Evolutionary conservation across 2,797 vertebrate species (phyloP).

Genomic region (Chloroceryle amazona): DNA sequence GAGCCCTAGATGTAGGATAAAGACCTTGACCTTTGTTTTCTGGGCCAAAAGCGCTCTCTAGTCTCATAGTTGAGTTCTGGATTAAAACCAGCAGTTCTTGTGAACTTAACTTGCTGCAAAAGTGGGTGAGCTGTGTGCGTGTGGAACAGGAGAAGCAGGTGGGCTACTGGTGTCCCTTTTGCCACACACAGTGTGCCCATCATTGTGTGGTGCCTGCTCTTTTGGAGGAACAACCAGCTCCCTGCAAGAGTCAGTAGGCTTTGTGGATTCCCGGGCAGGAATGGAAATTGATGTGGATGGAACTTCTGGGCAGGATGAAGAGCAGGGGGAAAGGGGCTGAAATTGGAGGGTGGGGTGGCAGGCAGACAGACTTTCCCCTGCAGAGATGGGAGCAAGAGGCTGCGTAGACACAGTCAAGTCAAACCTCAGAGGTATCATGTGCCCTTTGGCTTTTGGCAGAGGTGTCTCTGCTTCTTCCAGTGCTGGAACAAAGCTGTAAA

Average conservation of each 20-base stretch:
- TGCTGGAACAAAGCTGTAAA: not conserved
- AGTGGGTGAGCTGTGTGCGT: accelerated
- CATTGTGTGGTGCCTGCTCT: accelerated
- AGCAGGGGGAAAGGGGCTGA: not conserved
- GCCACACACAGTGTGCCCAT: not conserved
- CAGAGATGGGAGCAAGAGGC: not conserved
- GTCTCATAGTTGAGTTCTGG: not conserved
- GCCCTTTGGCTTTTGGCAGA: slow-evolving; percentile 4
- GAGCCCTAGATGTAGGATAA: not conserved
- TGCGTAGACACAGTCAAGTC: accelerated
- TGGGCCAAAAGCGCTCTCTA: not conserved
- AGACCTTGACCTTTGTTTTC: not conserved
- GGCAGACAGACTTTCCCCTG: not conserved
- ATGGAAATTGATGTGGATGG: not conserved
- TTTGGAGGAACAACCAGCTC: not conserved
- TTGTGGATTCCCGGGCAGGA: not conserved
- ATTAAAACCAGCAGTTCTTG: not conserved
- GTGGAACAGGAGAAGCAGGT: not conserved
- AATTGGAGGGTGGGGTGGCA: not conserved
- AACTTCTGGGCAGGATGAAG: not conserved
- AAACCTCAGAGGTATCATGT: not conserved
- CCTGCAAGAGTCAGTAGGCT: accelerated
- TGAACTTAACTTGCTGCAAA: not conserved
- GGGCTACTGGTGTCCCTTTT: not conserved
- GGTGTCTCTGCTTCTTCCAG: accelerated